phyloP scores from a whole-genome alignment of 2,888 invertebrate species.

The Leucophenga maculata region DNA sequence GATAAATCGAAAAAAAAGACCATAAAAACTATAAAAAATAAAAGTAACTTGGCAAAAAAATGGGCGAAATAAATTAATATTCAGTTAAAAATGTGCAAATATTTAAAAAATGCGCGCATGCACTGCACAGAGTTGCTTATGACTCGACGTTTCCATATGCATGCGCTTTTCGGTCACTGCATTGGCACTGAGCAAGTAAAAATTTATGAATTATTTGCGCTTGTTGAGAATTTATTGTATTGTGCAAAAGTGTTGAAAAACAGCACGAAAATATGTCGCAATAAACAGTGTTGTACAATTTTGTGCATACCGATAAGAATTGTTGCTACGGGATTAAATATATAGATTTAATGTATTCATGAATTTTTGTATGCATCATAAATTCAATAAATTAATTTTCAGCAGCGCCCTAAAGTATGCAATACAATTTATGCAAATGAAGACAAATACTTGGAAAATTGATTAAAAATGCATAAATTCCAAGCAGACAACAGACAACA shows the following conservation, averaged over 20 bases:
- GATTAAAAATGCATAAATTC: conserved; percentile 27
- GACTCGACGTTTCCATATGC: conserved; percentile 22
- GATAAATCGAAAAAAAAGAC: neutral
- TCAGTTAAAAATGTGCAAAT: conserved; percentile 61
- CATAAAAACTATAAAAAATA: neutral
- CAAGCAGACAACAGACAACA: neutral
- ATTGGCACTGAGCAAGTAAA: conserved; percentile 27
- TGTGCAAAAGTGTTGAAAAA: conserved; percentile 4
- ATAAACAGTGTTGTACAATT: neutral
- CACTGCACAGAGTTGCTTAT: conserved; percentile 22
- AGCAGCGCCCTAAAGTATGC: conserved; percentile 26
- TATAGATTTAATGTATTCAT: conserved; percentile 16
- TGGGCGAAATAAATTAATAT: conserved; percentile 60
- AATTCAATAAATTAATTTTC: conserved; percentile 27
- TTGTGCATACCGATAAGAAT: too few relatives aligned
- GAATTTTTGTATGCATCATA: conserved; percentile 25
- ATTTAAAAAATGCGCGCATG: conserved; percentile 47
- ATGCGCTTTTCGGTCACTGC: conserved; percentile 42
- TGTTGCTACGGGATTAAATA: too few relatives aligned
- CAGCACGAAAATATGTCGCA: neutral
- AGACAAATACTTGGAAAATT: conserved; percentile 23
- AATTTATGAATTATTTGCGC: conserved; percentile 62
- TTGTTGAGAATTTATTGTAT: conserved; percentile 57
- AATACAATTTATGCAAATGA: conserved; percentile 29
- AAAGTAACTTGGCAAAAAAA: neutral